Percentiles rank a stretch among this genome's conserved stretches.
Conservation (phyloP, 2,888 invertebrate species). For the Philonicus albiceps region DNA sequence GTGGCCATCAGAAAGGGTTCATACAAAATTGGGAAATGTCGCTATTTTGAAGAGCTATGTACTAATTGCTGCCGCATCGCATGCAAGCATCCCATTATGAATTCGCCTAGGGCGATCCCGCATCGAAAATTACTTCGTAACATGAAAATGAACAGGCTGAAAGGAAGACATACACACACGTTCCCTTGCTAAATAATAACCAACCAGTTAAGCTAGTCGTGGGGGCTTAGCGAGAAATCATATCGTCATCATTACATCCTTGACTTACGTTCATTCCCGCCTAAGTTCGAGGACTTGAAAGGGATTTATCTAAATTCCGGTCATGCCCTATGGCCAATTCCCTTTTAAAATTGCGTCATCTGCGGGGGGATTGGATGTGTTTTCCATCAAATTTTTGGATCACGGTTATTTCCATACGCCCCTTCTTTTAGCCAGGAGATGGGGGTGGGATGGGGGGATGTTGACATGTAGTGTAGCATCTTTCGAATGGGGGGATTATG, state of each 20-base stretch:
- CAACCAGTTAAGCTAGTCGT: not conserved
- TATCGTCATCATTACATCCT: constrained; percentile 2
- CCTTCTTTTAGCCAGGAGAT: too few species aligned
- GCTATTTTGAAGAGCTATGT: not conserved
- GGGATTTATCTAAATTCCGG: constrained; percentile 29
- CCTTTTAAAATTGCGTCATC: not conserved
- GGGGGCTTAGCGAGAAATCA: not conserved
- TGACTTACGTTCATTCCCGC: not conserved
- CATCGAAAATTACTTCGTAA: not conserved
- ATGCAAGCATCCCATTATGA: not conserved
- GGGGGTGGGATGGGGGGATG: too few species aligned
- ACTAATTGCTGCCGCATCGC: not conserved
- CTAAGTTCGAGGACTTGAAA: not conserved
- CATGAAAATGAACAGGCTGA: not conserved
- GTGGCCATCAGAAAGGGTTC: not conserved
- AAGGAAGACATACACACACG: not conserved
- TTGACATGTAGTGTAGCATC: not conserved
- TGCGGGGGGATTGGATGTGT: not conserved
- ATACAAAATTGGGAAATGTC: not conserved
- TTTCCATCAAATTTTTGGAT: not conserved
- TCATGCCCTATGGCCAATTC: constrained; percentile 11
- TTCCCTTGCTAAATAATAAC: not conserved
- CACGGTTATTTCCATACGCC: not conserved
- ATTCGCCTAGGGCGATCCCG: not conserved
- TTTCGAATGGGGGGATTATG: not conserved